Percentiles rank a stretch among this genome's conserved stretches.
phyloP scores from a whole-genome alignment of 2,888 invertebrate genomes.

The Nephrotoma flavescens region DNA sequence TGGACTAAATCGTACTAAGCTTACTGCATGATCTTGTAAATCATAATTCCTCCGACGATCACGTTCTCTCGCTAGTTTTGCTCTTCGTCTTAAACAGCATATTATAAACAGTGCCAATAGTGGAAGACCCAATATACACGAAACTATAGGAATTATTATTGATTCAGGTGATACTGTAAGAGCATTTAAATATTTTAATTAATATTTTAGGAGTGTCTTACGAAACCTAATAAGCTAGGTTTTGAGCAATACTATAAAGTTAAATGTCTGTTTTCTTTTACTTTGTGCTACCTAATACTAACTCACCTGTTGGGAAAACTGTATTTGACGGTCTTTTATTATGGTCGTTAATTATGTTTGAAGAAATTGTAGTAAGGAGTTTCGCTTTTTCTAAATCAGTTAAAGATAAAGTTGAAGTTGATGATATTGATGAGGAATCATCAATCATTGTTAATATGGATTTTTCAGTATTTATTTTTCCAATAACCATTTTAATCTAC shows the following conservation, averaged over 20 bases:
- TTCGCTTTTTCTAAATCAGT: neutral
- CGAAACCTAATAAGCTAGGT: too few species aligned
- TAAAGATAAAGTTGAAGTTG: neutral
- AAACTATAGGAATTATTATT: constrained; percentile 75
- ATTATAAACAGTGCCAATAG: constrained; percentile 72
- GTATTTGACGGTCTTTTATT: neutral
- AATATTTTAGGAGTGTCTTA: neutral
- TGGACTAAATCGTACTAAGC: constrained; percentile 62
- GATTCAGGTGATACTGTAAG: constrained; percentile 73
- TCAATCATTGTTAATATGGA: neutral
- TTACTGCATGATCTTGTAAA: constrained; percentile 67
- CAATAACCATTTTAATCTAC: neutral
- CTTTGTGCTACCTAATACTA: neutral
- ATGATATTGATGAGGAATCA: neutral
- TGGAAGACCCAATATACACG: constrained; percentile 81
- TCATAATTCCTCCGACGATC: constrained; percentile 69
- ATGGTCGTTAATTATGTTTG: neutral
- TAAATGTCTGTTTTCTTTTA: too few species aligned
- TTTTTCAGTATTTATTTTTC: neutral
- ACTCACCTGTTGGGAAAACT: neutral
- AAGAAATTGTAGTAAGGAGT: neutral
- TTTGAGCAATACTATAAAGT: too few species aligned
- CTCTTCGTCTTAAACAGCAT: constrained; percentile 69
- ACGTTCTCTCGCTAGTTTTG: constrained; percentile 69
- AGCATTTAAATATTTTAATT: constrained; percentile 9